Conservation (phyloP, 2,113 vertebrate species). For the Triplophysa dalaica region DNA sequence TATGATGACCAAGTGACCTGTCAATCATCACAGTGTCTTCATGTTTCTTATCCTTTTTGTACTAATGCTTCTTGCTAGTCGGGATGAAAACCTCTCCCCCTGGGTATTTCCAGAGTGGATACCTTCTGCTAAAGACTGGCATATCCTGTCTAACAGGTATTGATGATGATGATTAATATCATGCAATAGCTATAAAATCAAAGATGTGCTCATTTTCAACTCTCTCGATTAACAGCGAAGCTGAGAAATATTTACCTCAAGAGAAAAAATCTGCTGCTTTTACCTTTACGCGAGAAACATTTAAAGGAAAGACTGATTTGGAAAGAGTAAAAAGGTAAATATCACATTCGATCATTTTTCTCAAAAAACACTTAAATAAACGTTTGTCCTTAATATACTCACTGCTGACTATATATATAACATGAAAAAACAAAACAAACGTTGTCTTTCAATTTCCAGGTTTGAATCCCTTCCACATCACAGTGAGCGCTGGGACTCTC, state of each 20-base stretch:
- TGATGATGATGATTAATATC: neutral
- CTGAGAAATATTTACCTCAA: constrained; percentile 81
- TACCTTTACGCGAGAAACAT: constrained; percentile 80
- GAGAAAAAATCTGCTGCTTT: constrained; percentile 82
- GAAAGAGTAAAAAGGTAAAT: constrained; percentile 81
- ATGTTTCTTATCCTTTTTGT: neutral
- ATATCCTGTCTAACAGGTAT: constrained; percentile 79
- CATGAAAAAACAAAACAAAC: neutral
- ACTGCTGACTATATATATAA: too few species aligned
- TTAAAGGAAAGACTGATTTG: constrained; percentile 67
- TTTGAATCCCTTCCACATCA: constrained; percentile 81
- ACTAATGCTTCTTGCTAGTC: constrained; percentile 66
- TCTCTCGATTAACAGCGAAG: constrained; percentile 71
- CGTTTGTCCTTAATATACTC: too few species aligned
- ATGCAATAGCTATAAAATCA: neutral
- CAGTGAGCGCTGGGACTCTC: constrained; percentile 78
- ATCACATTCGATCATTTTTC: too few species aligned
- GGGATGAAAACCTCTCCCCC: constrained; percentile 76
- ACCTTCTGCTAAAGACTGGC: constrained; percentile 78
- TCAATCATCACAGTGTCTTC: neutral
- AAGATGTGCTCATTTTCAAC: neutral
- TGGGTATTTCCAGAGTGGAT: constrained; percentile 92
- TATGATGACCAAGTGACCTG: neutral
- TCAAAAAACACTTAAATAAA: too few species aligned
- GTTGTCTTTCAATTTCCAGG: constrained; percentile 63